Conservation (phyloP, 2,113 vertebrate species). For the Protobothrops mucrosquamatus region DNA sequence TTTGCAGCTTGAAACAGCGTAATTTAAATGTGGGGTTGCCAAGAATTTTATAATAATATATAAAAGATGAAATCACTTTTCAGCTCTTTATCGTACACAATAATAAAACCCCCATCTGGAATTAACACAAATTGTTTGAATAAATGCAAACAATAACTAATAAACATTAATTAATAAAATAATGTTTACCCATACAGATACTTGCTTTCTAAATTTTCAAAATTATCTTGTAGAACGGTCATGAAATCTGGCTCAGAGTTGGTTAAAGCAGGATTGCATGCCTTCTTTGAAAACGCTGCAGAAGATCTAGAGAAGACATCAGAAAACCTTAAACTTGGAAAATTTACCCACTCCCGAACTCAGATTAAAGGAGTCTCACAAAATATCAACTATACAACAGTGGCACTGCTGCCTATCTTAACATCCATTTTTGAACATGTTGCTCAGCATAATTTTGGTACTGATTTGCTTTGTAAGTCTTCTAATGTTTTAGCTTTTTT, state of each 20-base stretch:
- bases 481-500: not conserved
- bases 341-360: slow-evolving; percentile 95
- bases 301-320: slow-evolving; percentile 95
- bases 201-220: not conserved
- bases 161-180: not conserved
- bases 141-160: not conserved
- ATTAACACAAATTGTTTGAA: not conserved
- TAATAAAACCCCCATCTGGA: not conserved
- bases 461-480: slow-evolving; percentile 91
- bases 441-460: slow-evolving; percentile 91
- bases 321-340: slow-evolving; percentile 95
- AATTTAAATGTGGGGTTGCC: not conserved
- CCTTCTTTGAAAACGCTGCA: slow-evolving; percentile 95
- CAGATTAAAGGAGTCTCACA: slow-evolving; percentile 98
- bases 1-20: not conserved
- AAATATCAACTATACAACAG: slow-evolving; percentile 98
- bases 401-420: slow-evolving; percentile 90
- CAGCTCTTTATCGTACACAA: not conserved
- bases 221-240: slow-evolving; percentile 81
- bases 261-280: slow-evolving; percentile 88
- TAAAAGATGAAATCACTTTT: not conserved
- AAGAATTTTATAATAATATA: not conserved
- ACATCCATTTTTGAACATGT: slow-evolving; percentile 97
- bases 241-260: slow-evolving; percentile 96
- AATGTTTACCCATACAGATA: not conserved